phyloP scores from a whole-genome alignment of 2,888 invertebrate genomes.

The Cosmorhoe ocellata region DNA sequence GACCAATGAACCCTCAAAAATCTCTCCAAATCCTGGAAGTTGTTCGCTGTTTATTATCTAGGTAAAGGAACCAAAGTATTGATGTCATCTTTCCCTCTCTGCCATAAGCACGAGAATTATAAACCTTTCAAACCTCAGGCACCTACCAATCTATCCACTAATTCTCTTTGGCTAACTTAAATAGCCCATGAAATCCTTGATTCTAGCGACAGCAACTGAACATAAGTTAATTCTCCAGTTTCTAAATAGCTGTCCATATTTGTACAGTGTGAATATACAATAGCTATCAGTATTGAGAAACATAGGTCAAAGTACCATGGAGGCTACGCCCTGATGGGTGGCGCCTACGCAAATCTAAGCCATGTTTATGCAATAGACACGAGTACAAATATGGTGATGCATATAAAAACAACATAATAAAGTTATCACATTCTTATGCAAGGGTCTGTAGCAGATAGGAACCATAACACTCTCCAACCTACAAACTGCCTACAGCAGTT shows the following conservation, averaged over 20 bases:
- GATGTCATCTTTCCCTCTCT: too few relatives aligned
- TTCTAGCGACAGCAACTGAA: neutral
- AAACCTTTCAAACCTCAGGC: neutral
- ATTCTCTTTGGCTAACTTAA: too few relatives aligned
- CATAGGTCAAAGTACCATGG: constrained; percentile 34
- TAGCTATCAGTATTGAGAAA: constrained; percentile 31
- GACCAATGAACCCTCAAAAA: too few relatives aligned
- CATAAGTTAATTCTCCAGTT: constrained; percentile 25
- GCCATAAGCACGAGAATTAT: too few relatives aligned
- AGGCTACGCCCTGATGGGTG: constrained; percentile 29
- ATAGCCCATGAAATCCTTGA: too few relatives aligned
- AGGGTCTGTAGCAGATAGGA: too few relatives aligned
- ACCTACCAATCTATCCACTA: too few relatives aligned
- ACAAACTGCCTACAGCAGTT: too few relatives aligned
- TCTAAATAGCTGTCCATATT: constrained; percentile 32
- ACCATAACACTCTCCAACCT: too few relatives aligned
- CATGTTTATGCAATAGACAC: constrained; percentile 33
- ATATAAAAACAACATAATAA: constrained; percentile 18
- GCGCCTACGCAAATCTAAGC: constrained; percentile 35
- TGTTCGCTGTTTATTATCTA: too few relatives aligned
- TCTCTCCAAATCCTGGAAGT: too few relatives aligned
- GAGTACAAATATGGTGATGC: constrained; percentile 17
- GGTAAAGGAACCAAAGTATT: too few relatives aligned
- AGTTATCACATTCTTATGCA: constrained; percentile 13
- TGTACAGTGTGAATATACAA: constrained; percentile 28